Percentiles rank a stretch among this genome's conserved stretches.
phyloP scores from a whole-genome alignment of 92 coral and sea anemone species.

The Pocillopora grandis region DNA sequence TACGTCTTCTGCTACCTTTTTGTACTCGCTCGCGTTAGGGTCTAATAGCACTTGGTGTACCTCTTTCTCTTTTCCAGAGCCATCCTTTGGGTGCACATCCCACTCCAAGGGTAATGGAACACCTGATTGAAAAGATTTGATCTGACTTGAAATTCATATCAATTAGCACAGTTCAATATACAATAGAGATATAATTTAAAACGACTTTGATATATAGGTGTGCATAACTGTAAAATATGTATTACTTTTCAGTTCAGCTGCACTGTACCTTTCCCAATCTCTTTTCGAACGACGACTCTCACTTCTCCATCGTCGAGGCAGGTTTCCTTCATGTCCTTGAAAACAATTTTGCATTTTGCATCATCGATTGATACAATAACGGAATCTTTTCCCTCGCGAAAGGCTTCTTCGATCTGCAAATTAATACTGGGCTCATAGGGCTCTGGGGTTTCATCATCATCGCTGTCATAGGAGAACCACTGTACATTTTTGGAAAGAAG shows the following conservation, averaged over 20 bases:
- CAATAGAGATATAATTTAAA: no score
- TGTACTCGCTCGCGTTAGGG: slow-evolving; percentile 59
- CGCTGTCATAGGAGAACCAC: slow-evolving; percentile 53
- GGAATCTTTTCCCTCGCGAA: slow-evolving; percentile 27
- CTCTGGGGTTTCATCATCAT: not conserved
- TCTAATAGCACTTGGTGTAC: slow-evolving; percentile 65
- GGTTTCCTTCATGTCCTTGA: slow-evolving; percentile 58
- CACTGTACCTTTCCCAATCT: slow-evolving; percentile 54
- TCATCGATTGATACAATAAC: slow-evolving; percentile 27
- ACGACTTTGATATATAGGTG: no score
- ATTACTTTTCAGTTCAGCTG: no score
- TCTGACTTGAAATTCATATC: no score
- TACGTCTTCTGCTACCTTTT: slow-evolving; percentile 39
- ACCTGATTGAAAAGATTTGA: not conserved
- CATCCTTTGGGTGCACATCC: slow-evolving; percentile 68
- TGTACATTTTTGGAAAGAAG: slow-evolving; percentile 60
- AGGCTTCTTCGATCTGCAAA: slow-evolving; percentile 71
- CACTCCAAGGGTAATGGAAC: slow-evolving; percentile 64
- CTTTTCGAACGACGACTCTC: slow-evolving; percentile 57
- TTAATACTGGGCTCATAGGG: slow-evolving; percentile 55
- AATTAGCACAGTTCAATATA: no score
- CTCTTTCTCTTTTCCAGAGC: slow-evolving; percentile 48
- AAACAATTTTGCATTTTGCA: slow-evolving; percentile 54
- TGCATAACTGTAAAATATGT: no score
- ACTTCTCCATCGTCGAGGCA: slow-evolving; percentile 36